phyloP scores from a whole-genome alignment of 2,113 vertebrate species.

The Mesitornis unicolor region DNA sequence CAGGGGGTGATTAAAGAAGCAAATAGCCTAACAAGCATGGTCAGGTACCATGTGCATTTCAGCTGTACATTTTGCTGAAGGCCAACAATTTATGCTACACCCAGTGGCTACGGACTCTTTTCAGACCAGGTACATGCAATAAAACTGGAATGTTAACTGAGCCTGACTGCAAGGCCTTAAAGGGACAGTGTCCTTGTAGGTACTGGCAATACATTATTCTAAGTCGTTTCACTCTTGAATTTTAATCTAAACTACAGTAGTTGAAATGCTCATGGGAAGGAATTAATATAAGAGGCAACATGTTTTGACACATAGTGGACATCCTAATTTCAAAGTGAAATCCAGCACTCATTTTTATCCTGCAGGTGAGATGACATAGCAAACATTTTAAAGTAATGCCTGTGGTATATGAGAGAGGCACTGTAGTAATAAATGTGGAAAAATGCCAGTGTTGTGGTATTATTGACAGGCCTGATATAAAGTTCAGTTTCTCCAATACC shows the following conservation, averaged over 20 bases:
- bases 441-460: neutral
- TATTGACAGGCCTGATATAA: slow-evolving; percentile 17
- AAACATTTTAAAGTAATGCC: neutral
- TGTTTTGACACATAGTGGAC: neutral
- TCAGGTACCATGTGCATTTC: slow-evolving; percentile 67
- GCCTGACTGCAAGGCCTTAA: slow-evolving; percentile 60
- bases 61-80: slow-evolving; percentile 76
- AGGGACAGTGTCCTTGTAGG: slow-evolving; percentile 43
- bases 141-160: slow-evolving; percentile 77
- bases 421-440: neutral
- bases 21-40: slow-evolving; percentile 70
- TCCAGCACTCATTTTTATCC: neutral
- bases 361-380: neutral
- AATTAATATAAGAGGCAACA: neutral
- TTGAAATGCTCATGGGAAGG: neutral
- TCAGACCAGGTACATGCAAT: slow-evolving; percentile 65
- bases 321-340: neutral
- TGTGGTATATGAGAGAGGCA: neutral
- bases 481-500: slow-evolving; percentile 1
- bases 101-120: slow-evolving; percentile 55
- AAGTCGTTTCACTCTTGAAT: neutral
- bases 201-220: neutral
- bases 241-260: neutral
- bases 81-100: slow-evolving; percentile 73
- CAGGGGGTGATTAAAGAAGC: slow-evolving; percentile 46